These are phyloP conservation scores for Pterocles orientalis DNA, from an alignment of 2,113 vertebrate genomes.

Conservation along the genomic window DNA sequence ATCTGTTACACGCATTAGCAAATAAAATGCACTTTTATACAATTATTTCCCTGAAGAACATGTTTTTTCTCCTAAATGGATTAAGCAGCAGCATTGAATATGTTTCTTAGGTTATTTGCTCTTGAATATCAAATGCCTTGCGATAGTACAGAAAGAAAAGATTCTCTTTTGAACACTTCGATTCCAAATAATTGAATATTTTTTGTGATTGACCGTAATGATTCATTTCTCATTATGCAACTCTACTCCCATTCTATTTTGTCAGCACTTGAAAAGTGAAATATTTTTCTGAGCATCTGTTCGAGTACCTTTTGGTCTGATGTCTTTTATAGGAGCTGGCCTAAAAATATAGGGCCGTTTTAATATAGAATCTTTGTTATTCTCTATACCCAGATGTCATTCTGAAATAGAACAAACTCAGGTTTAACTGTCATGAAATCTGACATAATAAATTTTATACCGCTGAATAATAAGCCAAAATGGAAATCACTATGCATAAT, in stretches of 20 bases:
- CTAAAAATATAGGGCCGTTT: conserved; percentile 21
- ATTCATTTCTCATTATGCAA: conserved; percentile 30
- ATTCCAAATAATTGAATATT: conserved; percentile 20
- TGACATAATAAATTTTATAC: conserved; percentile 57
- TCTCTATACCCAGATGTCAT: conserved; percentile 28
- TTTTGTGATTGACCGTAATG: background rate
- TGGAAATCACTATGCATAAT: conserved; percentile 66
- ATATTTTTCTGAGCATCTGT: conserved; percentile 23
- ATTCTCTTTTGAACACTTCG: background rate
- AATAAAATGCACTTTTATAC: background rate
- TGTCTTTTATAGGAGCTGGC: background rate
- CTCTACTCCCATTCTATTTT: background rate
- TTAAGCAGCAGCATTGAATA: background rate
- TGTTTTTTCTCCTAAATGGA: background rate
- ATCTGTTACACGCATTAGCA: conserved; percentile 16
- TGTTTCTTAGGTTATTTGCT: background rate
- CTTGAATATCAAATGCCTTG: background rate
- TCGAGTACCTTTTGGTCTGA: background rate
- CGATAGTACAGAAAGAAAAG: background rate
- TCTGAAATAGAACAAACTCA: conserved; percentile 52
- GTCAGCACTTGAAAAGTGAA: conserved; percentile 14
- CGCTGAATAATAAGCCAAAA: conserved; percentile 61
- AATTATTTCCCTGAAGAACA: background rate
- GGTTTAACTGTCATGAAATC: conserved; percentile 59
- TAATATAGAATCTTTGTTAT: conserved; percentile 23